Evolutionary conservation across 2,113 vertebrate species (phyloP).

Genomic region (Rousettus leschenaultii): DNA sequence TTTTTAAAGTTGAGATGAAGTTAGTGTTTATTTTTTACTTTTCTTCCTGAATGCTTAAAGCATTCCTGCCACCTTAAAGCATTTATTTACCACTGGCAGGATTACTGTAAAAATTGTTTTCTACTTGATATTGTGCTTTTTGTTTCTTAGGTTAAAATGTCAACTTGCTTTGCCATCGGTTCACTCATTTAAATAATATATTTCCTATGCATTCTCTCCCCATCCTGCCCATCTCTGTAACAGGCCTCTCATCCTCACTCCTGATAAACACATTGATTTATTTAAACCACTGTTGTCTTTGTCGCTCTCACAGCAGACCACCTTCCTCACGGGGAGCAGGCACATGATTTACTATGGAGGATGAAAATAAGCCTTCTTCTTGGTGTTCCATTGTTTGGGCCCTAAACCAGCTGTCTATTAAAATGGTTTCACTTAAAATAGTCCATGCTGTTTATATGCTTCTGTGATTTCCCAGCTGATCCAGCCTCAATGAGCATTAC

Average conservation of each 20-base stretch:
- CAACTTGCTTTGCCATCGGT: neutral
- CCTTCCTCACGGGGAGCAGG: slow-evolving; percentile 55
- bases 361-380: slow-evolving; percentile 70
- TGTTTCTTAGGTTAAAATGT: slow-evolving; percentile 23
- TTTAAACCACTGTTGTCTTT: slow-evolving; percentile 66
- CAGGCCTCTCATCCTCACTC: slow-evolving; percentile 28
- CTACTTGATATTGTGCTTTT: slow-evolving; percentile 4
- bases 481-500: slow-evolving; percentile 29
- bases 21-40: neutral
- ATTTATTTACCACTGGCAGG: slow-evolving; percentile 26
- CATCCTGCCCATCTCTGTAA: neutral
- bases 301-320: slow-evolving; percentile 22
- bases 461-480: slow-evolving; percentile 69
- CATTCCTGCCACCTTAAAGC: neutral
- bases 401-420: slow-evolving; percentile 76
- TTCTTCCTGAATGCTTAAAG: neutral
- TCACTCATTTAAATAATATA: slow-evolving; percentile 50
- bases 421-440: slow-evolving; percentile 75
- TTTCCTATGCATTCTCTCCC: slow-evolving; percentile 19
- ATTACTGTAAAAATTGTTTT: slow-evolving; percentile 49
- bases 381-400: slow-evolving; percentile 64
- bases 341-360: slow-evolving; percentile 66
- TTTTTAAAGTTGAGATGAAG: slow-evolving; percentile 45
- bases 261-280: slow-evolving; percentile 73
- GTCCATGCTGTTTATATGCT: slow-evolving; percentile 66